Evolutionary conservation across 2,888 invertebrate species (phyloP).

Genomic region (Harpagoxenus sublaevis): DNA sequence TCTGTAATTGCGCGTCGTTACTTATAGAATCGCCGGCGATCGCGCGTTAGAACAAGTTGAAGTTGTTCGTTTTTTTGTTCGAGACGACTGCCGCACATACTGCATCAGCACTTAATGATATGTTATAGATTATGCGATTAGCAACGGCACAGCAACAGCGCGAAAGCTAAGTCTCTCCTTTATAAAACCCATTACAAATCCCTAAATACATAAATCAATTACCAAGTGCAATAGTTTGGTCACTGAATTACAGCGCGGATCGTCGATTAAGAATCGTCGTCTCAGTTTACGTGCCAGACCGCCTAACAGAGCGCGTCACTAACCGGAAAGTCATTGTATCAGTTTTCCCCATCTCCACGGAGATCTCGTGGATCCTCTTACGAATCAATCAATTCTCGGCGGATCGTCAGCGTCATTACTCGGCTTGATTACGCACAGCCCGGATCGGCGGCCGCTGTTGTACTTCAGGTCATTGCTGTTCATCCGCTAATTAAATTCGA

Average conservation of each 20-base stretch:
- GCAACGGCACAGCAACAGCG: not conserved
- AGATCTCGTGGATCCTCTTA: not conserved
- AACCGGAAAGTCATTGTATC: not conserved
- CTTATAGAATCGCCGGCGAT: constrained; percentile 50
- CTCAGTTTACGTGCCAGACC: not conserved
- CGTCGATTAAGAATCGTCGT: not conserved
- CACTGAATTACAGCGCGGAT: not conserved
- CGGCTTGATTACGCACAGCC: not conserved
- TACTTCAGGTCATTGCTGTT: constrained; percentile 67
- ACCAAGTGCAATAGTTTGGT: not conserved
- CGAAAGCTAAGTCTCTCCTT: not conserved
- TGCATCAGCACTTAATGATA: constrained; percentile 17
- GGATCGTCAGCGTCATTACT: not conserved
- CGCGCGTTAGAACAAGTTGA: constrained; percentile 27
- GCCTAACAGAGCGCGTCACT: not conserved
- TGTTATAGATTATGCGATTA: constrained; percentile 19
- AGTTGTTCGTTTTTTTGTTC: not conserved
- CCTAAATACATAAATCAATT: constrained; percentile 1
- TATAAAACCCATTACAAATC: not conserved
- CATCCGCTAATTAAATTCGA: constrained; percentile 82
- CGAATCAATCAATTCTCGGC: constrained; percentile 3
- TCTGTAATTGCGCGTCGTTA: constrained; percentile 62
- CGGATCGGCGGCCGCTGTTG: not conserved
- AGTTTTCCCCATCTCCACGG: not conserved
- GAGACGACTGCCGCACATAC: not conserved